Evolutionary conservation across 2,888 invertebrate species (phyloP).

Genomic region (Trilocha varians): DNA sequence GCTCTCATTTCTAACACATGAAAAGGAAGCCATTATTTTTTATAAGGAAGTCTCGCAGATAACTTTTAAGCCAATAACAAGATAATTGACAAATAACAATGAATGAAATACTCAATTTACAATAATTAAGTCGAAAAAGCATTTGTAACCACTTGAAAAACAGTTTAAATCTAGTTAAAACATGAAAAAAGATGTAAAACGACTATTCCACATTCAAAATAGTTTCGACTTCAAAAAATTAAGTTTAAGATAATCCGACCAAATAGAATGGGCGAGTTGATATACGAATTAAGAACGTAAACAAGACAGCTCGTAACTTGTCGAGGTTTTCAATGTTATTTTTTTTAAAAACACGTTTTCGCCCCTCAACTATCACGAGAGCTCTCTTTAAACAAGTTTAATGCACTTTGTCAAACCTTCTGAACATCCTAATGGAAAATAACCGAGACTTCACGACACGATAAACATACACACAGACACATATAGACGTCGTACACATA

Average conservation of each 20-base stretch:
- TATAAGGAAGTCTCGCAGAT: too few species aligned
- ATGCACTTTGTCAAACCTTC: slow-evolving; percentile 42
- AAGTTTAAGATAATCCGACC: slow-evolving; percentile 8
- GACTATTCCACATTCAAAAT: background rate
- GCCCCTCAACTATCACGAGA: slow-evolving; percentile 35
- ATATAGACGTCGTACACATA: slow-evolving; percentile 3
- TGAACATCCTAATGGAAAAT: slow-evolving; percentile 8
- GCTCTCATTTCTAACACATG: too few species aligned
- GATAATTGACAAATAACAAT: slow-evolving; percentile 5
- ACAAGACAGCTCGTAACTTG: slow-evolving; percentile 6
- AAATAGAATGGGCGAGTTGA: slow-evolving; percentile 2
- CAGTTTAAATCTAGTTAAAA: too few species aligned
- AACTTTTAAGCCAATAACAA: slow-evolving; percentile 3
- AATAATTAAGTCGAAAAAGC: slow-evolving; percentile 10
- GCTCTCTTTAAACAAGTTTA: slow-evolving; percentile 41
- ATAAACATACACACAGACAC: slow-evolving; percentile 14
- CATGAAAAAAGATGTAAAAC: background rate
- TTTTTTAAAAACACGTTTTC: slow-evolving; percentile 27
- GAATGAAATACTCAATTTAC: slow-evolving; percentile 9
- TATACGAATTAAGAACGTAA: background rate
- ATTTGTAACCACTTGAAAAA: too few species aligned
- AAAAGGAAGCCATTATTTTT: too few species aligned
- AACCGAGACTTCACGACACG: slow-evolving; percentile 14
- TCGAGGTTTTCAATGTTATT: slow-evolving; percentile 8
- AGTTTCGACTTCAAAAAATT: background rate